Evolutionary conservation across 1,140 invertebrate genomes (phyloP).

Genomic region (Maniola jurtina): DNA sequence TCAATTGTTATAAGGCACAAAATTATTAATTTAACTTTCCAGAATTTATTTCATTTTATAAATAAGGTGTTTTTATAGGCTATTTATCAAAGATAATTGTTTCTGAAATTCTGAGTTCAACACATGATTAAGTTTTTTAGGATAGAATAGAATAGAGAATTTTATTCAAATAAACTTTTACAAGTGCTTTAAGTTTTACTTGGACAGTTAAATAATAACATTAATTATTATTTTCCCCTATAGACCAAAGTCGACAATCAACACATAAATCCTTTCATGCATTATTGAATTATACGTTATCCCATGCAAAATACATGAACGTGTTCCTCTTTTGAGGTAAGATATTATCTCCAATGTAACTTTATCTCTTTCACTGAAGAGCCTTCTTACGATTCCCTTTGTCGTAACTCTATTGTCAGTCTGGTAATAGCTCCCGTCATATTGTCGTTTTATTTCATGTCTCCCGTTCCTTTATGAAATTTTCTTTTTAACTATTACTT

Average conservation of each 20-base stretch:
- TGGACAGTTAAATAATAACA: too few relatives aligned
- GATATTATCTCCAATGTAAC: constrained; percentile 58
- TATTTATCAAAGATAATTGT: too few relatives aligned
- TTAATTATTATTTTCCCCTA: too few relatives aligned
- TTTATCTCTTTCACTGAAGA: constrained; percentile 55
- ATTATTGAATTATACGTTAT: constrained; percentile 17
- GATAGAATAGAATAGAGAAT: too few relatives aligned
- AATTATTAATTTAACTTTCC: neutral
- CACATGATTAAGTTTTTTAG: too few relatives aligned
- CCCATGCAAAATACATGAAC: constrained; percentile 24
- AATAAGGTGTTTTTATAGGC: too few relatives aligned
- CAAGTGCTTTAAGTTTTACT: too few relatives aligned
- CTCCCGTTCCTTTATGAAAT: constrained; percentile 51
- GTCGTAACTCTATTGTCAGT: constrained; percentile 61
- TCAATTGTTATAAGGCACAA: neutral
- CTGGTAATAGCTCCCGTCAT: constrained; percentile 59
- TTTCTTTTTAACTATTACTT: constrained; percentile 45
- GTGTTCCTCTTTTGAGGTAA: constrained; percentile 30
- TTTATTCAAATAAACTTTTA: too few relatives aligned
- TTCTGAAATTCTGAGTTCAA: too few relatives aligned
- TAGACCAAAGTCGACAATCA: neutral
- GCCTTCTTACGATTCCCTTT: constrained; percentile 66
- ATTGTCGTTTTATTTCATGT: constrained; percentile 70
- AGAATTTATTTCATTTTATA: too few relatives aligned
- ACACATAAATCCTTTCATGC: constrained; percentile 1